Evolutionary conservation across 2,797 vertebrate genomes (phyloP).

Genomic region (Melanotaenia pygmaea): DNA sequence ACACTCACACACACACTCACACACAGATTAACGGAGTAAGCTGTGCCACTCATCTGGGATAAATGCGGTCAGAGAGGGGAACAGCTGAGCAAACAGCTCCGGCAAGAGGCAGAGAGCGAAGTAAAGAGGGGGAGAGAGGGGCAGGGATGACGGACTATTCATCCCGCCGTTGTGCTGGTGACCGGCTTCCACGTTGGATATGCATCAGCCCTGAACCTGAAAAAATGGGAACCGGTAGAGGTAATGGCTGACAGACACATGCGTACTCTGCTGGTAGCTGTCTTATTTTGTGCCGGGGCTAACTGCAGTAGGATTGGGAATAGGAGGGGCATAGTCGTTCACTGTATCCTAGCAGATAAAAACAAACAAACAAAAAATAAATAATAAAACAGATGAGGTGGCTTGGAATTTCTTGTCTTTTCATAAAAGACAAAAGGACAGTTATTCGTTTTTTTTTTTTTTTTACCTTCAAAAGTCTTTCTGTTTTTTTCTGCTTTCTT

Average conservation of each 20-base stretch:
- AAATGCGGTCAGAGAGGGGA: conserved; percentile 77
- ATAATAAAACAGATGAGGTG: not conserved
- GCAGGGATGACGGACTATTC: conserved; percentile 73
- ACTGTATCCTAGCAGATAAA: conserved; percentile 1
- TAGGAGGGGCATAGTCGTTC: conserved; percentile 18
- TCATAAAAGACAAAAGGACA: conserved; percentile 9
- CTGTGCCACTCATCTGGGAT: conserved; percentile 78
- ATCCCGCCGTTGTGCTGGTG: conserved; percentile 56
- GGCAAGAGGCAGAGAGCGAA: conserved; percentile 65
- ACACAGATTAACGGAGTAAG: conserved; percentile 77
- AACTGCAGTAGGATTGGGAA: conserved; percentile 11
- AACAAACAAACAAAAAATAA: not conserved
- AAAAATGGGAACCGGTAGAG: conserved; percentile 57
- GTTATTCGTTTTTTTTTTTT: not conserved
- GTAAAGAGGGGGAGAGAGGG: conserved; percentile 46
- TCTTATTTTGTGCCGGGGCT: not conserved
- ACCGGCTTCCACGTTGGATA: conserved; percentile 78
- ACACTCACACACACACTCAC: conserved; percentile 31
- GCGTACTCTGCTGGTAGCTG: not conserved
- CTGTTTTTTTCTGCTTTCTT: not conserved
- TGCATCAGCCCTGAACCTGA: conserved; percentile 66
- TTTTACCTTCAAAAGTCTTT: not conserved
- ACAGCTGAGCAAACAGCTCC: conserved; percentile 79
- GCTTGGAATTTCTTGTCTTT: not conserved
- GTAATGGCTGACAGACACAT: conserved; percentile 51